phyloP scores from a whole-genome alignment of 2,113 vertebrate genomes.

The Spilogale gracilis region DNA sequence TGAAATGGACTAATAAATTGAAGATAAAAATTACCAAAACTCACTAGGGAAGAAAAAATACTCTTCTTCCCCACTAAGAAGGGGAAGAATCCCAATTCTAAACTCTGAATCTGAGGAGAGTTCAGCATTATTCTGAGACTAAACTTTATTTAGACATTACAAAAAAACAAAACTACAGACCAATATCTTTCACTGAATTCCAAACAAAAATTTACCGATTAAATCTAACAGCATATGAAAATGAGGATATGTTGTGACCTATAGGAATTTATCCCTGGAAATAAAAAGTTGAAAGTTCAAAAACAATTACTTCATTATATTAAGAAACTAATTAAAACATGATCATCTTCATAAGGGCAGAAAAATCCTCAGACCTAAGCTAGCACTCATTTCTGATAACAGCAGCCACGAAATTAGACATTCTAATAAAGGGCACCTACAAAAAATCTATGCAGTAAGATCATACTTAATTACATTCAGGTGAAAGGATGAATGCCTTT shows the following conservation, averaged over 20 bases:
- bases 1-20: not conserved
- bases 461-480: not conserved
- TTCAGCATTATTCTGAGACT: not conserved
- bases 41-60: not conserved
- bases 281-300: constrained; percentile 18
- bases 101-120: not conserved
- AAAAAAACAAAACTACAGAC: not conserved
- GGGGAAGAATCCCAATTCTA: not conserved
- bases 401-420: not conserved
- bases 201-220: constrained; percentile 8
- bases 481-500: not conserved
- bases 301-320: not conserved
- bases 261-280: not conserved
- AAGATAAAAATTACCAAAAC: not conserved
- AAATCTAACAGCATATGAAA: not conserved
- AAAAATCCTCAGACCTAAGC: not conserved
- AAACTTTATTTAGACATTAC: not conserved
- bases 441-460: not conserved
- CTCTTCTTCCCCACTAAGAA: not conserved
- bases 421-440: not conserved
- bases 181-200: not conserved
- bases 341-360: not conserved
- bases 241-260: not conserved
- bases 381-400: not conserved
- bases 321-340: not conserved